Conservation (phyloP, 2,888 invertebrate genomes). For the Achlya flavicornis region DNA sequence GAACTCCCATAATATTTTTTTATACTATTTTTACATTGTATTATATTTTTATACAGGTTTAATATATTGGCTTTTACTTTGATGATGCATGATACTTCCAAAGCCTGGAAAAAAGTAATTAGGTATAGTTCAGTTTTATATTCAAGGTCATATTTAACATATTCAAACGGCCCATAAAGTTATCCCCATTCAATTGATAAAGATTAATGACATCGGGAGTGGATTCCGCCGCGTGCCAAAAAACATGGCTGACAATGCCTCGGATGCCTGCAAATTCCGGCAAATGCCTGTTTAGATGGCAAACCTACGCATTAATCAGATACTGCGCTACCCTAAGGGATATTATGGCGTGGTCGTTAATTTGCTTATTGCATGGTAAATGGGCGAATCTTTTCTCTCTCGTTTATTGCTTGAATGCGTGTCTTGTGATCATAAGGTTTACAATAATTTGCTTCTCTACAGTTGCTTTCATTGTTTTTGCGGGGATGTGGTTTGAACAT, state of each 20-base stretch:
- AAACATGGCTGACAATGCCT: slow-evolving; percentile 9
- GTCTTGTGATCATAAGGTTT: slow-evolving; percentile 32
- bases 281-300: slow-evolving; percentile 10
- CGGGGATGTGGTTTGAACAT: not conserved
- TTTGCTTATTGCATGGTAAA: slow-evolving; percentile 40
- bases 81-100: no score
- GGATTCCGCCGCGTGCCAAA: slow-evolving; percentile 12
- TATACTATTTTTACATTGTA: no score
- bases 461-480: not conserved
- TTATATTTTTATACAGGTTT: no score
- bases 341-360: slow-evolving; percentile 29
- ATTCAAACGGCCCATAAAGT: not conserved
- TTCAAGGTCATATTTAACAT: not conserved
- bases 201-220: slow-evolving; percentile 9
- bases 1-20: no score
- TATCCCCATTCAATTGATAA: slow-evolving; percentile 6
- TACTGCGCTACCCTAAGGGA: slow-evolving; percentile 7
- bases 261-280: slow-evolving; percentile 7
- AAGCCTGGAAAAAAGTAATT: no score
- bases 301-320: slow-evolving; percentile 11
- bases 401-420: slow-evolving; percentile 22
- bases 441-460: not conserved
- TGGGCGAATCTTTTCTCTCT: slow-evolving; percentile 12
- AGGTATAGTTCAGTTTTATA: no score
- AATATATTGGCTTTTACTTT: no score